Base-by-base conservation (phyloP, 2,888 invertebrate genomes). In the Cheiracanthium punctorium region DNA sequence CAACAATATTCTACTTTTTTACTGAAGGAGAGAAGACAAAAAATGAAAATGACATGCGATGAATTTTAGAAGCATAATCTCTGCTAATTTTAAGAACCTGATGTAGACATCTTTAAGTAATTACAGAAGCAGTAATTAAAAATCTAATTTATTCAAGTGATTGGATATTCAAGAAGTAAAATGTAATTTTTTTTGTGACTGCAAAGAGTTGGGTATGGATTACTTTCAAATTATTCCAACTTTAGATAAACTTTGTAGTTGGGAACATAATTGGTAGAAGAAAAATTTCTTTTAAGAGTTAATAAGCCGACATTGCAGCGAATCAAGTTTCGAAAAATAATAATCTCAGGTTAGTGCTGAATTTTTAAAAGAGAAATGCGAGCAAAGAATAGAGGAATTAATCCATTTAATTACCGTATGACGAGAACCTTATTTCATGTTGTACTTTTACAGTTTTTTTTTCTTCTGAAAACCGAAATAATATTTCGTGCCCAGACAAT, bases 61-160 rank as follows among this genome's bases (percentile, higher is more conserved):
- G 48, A 14, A 7, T 48, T 48, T 48, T 17, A 17, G 58, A 24
- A 24, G 24, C 5, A 12, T 58, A 24, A 58, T 58, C 58, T 58
- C 24, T 12, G 24, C 43, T 48, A 48, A 48, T 48, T 48, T 48
- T 24, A 17, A 58, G 58, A 24, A 24, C 58, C 20, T 58, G 58
- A 24, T 12, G 24, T 58, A 58, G 58, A 58, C 58, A 58, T 58
- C 4, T 58, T 58, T 24, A 24, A 58, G 58, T 58, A 58, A 58
- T 58, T 58, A 58, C 58, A 24, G 58, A 58, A 58, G 24, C 58
- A 58, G 14, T 58, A 58, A 58, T 58, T 58, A 58, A 58, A 58
- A 58, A 58, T 58, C 58, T 58, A 58, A 58, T 58, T 58, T 58
- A 58, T 58, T 58, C 58, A 24, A 58, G 58, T 24, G 58, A 58